A percentile compares a stretch with the other conserved stretches of the same genome.
These are phyloP conservation scores for Synanthedon myopaeformis DNA, from an alignment of 2,888 invertebrate genomes.

Conservation along the genomic window DNA sequence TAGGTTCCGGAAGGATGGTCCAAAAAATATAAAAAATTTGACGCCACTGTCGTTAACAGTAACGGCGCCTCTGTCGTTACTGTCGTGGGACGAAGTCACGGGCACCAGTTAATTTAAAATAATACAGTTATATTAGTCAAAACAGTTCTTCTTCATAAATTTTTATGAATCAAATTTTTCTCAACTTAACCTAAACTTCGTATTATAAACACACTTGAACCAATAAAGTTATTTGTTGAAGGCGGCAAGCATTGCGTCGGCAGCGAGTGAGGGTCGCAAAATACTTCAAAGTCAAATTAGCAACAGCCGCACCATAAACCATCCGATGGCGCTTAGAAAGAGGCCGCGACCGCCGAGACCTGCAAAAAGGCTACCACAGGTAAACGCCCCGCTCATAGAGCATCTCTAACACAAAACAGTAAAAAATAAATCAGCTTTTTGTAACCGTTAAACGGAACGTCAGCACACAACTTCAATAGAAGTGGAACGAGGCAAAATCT, in stretches of 20 bases:
- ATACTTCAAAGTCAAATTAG: slow-evolving; percentile 53
- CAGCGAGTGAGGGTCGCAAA: slow-evolving; percentile 61
- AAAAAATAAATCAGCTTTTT: not conserved
- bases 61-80: no score
- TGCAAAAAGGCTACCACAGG: slow-evolving; percentile 69
- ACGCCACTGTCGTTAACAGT: no score
- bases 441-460: not conserved
- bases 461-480: not conserved
- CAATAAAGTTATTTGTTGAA: slow-evolving; percentile 9
- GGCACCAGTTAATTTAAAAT: no score
- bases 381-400: slow-evolving; percentile 9
- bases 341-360: slow-evolving; percentile 48
- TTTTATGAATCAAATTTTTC: no score
- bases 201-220: no score
- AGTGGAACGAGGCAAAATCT: not conserved
- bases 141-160: not conserved
- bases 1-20: no score
- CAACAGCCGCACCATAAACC: slow-evolving; percentile 57
- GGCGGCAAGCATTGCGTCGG: slow-evolving; percentile 72
- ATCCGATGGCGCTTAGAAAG: slow-evolving; percentile 58
- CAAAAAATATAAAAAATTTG: no score
- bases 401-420: not conserved
- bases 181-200: no score
- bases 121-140: not conserved
- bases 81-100: no score